Conservation (phyloP, 2,113 vertebrate species). For the Psilopsiagon aurifrons region DNA sequence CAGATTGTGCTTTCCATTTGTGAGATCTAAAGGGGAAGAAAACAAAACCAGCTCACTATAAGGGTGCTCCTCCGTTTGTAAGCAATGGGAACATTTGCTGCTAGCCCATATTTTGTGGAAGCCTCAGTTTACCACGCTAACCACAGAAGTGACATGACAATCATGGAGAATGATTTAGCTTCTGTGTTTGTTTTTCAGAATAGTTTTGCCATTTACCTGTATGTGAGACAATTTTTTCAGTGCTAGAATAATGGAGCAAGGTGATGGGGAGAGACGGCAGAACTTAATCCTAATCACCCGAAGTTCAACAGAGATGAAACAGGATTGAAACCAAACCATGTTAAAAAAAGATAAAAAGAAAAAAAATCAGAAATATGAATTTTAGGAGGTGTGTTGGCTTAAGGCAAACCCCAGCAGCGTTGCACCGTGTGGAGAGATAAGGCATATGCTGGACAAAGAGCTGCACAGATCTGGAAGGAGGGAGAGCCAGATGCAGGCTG, state of each 20-base stretch:
- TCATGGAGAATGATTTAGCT: slow-evolving; percentile 58
- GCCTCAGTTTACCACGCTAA: not conserved
- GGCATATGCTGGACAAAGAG: not conserved
- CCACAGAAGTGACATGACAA: not conserved
- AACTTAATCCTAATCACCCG: not conserved
- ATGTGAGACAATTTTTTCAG: slow-evolving; percentile 61
- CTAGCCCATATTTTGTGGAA: not conserved
- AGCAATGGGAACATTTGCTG: not conserved
- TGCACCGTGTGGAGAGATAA: not conserved
- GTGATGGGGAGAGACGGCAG: not conserved
- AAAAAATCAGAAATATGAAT: not conserved
- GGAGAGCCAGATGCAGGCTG: not conserved
- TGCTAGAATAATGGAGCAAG: not conserved
- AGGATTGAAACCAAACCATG: not conserved
- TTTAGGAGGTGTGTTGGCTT: not conserved
- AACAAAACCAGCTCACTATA: not conserved
- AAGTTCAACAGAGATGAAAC: not conserved
- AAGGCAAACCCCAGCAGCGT: not conserved
- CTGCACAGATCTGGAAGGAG: not conserved
- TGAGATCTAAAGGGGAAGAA: not conserved
- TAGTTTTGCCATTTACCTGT: slow-evolving; percentile 67
- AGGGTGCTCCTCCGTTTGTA: not conserved
- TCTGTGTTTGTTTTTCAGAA: slow-evolving; percentile 71
- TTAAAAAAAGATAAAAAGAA: not conserved
- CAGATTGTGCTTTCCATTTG: not conserved